Base-by-base conservation (phyloP, 2,888 invertebrate genomes). In the Cyclophora albipunctata region DNA sequence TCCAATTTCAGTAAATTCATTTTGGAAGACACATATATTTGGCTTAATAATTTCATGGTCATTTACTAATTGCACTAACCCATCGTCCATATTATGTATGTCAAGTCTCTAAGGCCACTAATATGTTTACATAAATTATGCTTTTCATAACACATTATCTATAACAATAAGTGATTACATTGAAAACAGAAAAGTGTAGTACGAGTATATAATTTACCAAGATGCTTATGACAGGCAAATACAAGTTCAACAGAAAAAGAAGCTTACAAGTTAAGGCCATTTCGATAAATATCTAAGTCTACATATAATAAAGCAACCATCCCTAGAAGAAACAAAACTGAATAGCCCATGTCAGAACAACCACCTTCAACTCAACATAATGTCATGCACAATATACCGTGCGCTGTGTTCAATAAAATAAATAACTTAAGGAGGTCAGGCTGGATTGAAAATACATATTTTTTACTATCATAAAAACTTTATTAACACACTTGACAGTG, bases 381-480 rank as follows among this genome's bases (percentile, higher is more conserved):
- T 53, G 57, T 55, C 61, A 58, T 61, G 61, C 61, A 53, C 47
- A 51, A 47, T 48, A 51, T 52, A 57, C 49, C 55, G 53, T 58
- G 56, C 58, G 47, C 54, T 46, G 53, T 49, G 40, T 20, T 20
- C 20, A 20, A 5, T 5, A 48, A 42, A 51, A 46, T 51, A 46
- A 49, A 53, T 44, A 54, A 56, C 58, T 46, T 52, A 54, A 59
- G 58, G 62, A 69, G 67, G 65, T 71, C 69, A 73, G 68, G 68
- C 67, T 71, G 66, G 65, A 84, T 78, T 84, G 72, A 84, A 84
- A 84, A 84, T 81, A 81, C 82, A 75, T 74, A 75, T 69, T 73
- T 73, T 73, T 69, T 73, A 66, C 20, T 46, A 52, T 58, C 54
- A 75, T 73, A 80, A 73, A 74, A 77, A 69, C 75, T 83, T 84